A percentile compares a stretch with the other conserved stretches of the same genome.
phyloP scores from a whole-genome alignment of 2,113 vertebrate species.

The Ovis canadensis region DNA sequence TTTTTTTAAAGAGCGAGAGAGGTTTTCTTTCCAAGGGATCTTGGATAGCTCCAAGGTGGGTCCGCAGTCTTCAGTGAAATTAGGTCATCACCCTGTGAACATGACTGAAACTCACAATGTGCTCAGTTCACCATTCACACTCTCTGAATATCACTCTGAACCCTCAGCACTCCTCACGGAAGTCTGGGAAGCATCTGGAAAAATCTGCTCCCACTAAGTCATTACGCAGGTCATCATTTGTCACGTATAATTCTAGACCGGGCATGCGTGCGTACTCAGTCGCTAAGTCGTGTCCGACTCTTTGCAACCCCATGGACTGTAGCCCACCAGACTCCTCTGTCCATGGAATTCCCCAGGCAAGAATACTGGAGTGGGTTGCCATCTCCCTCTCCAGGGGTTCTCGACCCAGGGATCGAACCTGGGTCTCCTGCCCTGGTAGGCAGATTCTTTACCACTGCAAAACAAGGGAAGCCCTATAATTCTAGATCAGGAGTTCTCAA shows the following conservation, averaged over 20 bases:
- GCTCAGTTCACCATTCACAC: not conserved
- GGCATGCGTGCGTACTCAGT: fast-evolving
- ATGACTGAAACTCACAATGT: not conserved
- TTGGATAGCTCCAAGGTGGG: not conserved
- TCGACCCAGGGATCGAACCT: not conserved
- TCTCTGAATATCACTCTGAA: not conserved
- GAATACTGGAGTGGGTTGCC: not conserved
- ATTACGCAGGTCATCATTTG: not conserved
- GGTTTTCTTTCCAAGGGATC: not conserved
- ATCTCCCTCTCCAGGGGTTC: not conserved
- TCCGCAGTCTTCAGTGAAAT: not conserved
- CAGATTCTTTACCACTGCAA: not conserved
- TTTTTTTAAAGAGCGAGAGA: not conserved
- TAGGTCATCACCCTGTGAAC: not conserved
- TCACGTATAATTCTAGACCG: not conserved
- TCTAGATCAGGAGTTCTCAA: not conserved
- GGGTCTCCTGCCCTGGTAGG: not conserved
- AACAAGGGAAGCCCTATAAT: not conserved
- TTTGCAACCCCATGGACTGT: not conserved
- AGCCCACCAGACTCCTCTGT: not conserved
- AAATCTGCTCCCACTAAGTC: not conserved
- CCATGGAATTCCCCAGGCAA: not conserved
- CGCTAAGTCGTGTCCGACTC: fast-evolving
- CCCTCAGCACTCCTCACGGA: not conserved
- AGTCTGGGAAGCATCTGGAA: not conserved